These are phyloP conservation scores for Lepilemur septentrionalis DNA, from an alignment of 2,797 vertebrate species.

Conservation along the genomic window DNA sequence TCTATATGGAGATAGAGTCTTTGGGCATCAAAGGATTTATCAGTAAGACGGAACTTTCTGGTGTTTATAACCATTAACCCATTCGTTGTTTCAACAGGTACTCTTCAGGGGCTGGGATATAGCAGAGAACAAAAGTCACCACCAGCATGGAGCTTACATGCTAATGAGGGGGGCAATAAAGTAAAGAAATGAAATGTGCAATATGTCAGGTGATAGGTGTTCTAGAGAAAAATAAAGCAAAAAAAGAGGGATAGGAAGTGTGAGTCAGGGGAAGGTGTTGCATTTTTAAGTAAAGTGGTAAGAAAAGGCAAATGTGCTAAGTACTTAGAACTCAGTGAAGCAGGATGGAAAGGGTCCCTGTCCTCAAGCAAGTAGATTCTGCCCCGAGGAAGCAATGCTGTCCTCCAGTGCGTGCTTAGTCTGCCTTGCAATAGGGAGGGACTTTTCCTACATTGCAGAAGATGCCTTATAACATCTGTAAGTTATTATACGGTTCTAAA, in stretches of 20 bases:
- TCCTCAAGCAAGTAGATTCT: background rate
- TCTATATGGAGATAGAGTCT: conserved; percentile 99
- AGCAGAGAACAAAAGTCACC: background rate
- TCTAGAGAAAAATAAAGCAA: background rate
- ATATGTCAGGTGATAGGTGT: background rate
- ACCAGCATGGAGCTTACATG: background rate
- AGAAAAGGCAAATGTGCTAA: background rate
- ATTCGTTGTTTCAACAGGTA: background rate
- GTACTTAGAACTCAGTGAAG: background rate
- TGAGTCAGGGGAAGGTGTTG: background rate
- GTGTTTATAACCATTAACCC: background rate
- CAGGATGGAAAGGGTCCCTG: background rate
- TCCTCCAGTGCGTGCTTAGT: no score
- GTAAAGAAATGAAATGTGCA: background rate
- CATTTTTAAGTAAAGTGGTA: background rate
- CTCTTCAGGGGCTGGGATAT: background rate
- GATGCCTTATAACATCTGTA: background rate
- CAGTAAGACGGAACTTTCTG: conserved; percentile 88
- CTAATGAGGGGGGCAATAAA: background rate
- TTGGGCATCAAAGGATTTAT: conserved; percentile 99
- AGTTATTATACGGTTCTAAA: background rate
- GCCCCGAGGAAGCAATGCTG: background rate
- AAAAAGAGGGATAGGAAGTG: background rate
- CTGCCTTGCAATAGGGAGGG: background rate
- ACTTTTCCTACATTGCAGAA: background rate